phyloP scores from a whole-genome alignment of 2,888 invertebrate species.

The Axea sp. region DNA sequence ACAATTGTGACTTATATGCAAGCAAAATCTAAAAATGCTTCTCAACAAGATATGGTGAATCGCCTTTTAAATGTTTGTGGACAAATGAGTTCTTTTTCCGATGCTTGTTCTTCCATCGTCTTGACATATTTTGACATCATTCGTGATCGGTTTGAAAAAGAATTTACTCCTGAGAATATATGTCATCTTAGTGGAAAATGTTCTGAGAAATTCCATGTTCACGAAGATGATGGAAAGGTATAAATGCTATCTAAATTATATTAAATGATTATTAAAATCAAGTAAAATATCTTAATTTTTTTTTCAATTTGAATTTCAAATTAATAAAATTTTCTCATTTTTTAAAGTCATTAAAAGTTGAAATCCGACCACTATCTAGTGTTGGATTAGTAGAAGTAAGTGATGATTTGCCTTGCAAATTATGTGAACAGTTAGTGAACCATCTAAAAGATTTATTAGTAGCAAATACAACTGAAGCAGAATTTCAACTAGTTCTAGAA shows the following conservation, averaged over 20 bases:
- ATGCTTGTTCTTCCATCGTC: constrained; percentile 88
- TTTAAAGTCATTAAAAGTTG: constrained; percentile 79
- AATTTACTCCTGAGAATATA: constrained; percentile 84
- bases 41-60: constrained; percentile 69
- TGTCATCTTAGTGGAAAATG: constrained; percentile 91
- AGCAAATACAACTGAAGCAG: constrained; percentile 90
- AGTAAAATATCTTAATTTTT: no score
- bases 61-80: constrained; percentile 82
- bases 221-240: constrained; percentile 82
- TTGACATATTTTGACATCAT: constrained; percentile 87
- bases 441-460: constrained; percentile 90
- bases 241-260: background rate
- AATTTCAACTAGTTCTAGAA: constrained; percentile 88
- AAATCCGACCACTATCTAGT: constrained; percentile 82
- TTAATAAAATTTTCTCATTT: no score
- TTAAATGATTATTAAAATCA: constrained; percentile 8
- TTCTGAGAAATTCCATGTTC: constrained; percentile 83
- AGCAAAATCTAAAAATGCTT: constrained; percentile 68
- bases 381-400: constrained; percentile 81
- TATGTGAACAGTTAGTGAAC: constrained; percentile 90
- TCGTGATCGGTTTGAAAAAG: constrained; percentile 82
- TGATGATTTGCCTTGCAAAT: constrained; percentile 88
- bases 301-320: no score
- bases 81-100: constrained; percentile 86
- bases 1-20: constrained; percentile 75